These are phyloP conservation scores for Orcinus orca DNA, from an alignment of 2,113 vertebrate genomes.

Conservation along the genomic window DNA sequence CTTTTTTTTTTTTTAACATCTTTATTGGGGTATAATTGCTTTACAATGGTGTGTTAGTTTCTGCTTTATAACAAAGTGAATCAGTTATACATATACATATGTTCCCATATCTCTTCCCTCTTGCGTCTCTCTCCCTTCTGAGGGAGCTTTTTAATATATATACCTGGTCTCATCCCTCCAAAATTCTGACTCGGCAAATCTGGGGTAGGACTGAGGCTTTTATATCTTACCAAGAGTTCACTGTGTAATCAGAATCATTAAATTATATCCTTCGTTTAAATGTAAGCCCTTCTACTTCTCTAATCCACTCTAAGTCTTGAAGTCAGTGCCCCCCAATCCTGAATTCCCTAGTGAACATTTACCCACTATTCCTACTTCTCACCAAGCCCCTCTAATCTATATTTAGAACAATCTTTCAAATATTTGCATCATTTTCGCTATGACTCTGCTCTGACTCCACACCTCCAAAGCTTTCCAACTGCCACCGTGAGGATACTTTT, in stretches of 20 bases:
- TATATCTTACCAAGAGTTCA: neutral
- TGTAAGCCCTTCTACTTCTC: neutral
- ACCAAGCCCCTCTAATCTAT: neutral
- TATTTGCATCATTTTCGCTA: neutral
- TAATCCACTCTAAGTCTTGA: neutral
- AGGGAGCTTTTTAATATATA: neutral
- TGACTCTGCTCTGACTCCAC: neutral
- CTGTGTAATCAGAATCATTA: neutral
- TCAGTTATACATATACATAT: no score
- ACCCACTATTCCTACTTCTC: neutral
- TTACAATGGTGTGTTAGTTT: no score
- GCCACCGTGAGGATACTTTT: neutral
- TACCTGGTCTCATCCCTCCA: neutral
- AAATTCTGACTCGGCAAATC: slow-evolving; percentile 13
- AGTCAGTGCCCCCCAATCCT: neutral
- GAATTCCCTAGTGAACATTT: neutral
- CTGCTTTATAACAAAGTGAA: no score
- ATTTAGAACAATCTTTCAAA: neutral
- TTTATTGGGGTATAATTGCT: no score
- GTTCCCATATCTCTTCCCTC: no score
- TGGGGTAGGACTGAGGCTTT: neutral
- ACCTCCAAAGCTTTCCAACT: neutral
- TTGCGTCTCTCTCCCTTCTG: neutral
- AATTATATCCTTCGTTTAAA: neutral
- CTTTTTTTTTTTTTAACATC: neutral